Evolutionary conservation across 2,888 invertebrate genomes (phyloP).

Genomic region (Meandrusa payeni): DNA sequence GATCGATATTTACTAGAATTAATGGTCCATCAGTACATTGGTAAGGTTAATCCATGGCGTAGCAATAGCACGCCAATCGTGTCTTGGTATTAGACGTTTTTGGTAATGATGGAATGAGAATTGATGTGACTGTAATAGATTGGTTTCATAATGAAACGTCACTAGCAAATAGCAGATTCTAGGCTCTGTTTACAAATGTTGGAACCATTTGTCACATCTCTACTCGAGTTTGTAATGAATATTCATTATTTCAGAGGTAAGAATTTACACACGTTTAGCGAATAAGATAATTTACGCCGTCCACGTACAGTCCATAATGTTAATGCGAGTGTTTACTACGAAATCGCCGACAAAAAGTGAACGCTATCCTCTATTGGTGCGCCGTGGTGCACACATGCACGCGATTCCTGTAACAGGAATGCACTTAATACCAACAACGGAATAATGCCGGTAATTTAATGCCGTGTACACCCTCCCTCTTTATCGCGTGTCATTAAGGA

Average conservation of each 20-base stretch:
- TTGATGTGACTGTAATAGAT: no score
- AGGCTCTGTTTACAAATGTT: no score
- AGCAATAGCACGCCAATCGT: no score
- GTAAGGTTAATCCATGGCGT: no score
- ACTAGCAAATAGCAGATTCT: no score
- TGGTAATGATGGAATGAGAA: no score
- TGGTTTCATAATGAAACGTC: no score
- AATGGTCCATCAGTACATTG: no score
- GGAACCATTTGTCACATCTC: no score
- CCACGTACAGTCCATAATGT: slow-evolving; percentile 12
- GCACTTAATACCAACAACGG: slow-evolving; percentile 68
- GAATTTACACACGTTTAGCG: slow-evolving; percentile 21
- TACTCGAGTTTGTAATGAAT: slow-evolving; percentile 15
- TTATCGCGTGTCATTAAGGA: slow-evolving; percentile 54
- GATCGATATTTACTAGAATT: no score
- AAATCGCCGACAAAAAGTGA: slow-evolving; percentile 23
- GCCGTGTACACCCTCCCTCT: slow-evolving; percentile 48
- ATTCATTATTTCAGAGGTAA: slow-evolving; percentile 15
- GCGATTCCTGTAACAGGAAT: slow-evolving; percentile 66
- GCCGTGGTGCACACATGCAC: slow-evolving; percentile 49
- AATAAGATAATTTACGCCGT: slow-evolving; percentile 19
- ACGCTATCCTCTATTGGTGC: slow-evolving; percentile 39
- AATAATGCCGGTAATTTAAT: slow-evolving; percentile 70
- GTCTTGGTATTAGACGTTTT: no score
- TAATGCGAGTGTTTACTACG: slow-evolving; percentile 20